Base-by-base conservation (phyloP, 2,888 invertebrate species). In the Exocentrus adspersus region DNA sequence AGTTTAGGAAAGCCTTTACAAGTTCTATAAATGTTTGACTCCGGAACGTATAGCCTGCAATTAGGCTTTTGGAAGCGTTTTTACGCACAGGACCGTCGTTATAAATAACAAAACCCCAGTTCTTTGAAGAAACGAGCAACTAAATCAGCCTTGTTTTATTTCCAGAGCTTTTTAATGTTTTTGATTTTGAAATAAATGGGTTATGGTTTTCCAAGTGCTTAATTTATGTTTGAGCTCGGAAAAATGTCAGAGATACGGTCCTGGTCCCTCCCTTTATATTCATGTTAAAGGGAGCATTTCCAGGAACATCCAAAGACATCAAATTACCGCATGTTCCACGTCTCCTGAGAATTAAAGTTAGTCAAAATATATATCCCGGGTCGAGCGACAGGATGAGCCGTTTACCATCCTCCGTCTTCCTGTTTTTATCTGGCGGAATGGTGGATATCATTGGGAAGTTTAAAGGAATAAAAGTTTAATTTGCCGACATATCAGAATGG, bases 221-320 rank as follows among this genome's bases (percentile, higher is more conserved):
- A n/a, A n/a, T n/a, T n/a, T n/a, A n/a, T n/a, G n/a, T n/a, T n/a
- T n/a, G n/a, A n/a, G n/a, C n/a, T n/a, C n/a, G n/a, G n/a, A n/a
- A n/a, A n/a, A n/a, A n/a, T n/a, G n/a, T n/a, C n/a, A n/a, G n/a
- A 24, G 24, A 5, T 24, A 3, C 24, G 24, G 24, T 3, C 7
- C 24, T 24, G 24, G 3, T 24, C 7, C 24, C 24, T 3, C 24
- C 7, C 37, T n/a, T 5, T 14, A 37, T 37, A n/a, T 12, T 3
- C 37, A 2, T n/a, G 12, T 3, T 14, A 45, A 19, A 28, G 30
- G 43, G 28, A 43, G 28, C 54, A 43, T 14, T 56, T 12, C 28
- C 54, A 43, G 54, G 45, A 56, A 56, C 43, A 56, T 56, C 43
- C 43, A 12, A 24, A 28, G 54, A 43, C 54, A 43, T 56, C 42